Evolutionary conservation across 2,113 vertebrate genomes (phyloP).

Genomic region (Gopherus flavomarginatus): DNA sequence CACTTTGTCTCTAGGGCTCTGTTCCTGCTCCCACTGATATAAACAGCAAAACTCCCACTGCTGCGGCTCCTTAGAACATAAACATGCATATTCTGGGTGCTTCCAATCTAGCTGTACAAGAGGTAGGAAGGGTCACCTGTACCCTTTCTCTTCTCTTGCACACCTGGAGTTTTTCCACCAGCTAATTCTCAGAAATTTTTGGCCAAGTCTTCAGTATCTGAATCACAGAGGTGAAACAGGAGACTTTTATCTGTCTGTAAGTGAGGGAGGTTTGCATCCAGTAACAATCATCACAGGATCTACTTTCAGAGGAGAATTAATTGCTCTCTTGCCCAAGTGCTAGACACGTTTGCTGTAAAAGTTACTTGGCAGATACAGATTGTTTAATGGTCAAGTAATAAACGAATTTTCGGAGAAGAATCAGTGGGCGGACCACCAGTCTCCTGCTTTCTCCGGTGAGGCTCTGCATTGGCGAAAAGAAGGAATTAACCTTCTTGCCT

Average conservation of each 20-base stretch:
- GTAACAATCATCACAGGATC: constrained; percentile 72
- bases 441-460: constrained; percentile 9
- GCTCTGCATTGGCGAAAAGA: background rate
- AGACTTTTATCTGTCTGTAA: constrained; percentile 42
- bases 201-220: constrained; percentile 17
- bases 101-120: background rate
- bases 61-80: fast-evolving
- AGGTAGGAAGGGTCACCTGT: background rate
- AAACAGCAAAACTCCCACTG: background rate
- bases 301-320: constrained; percentile 60
- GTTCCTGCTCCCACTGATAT: background rate
- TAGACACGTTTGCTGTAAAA: constrained; percentile 70
- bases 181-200: background rate
- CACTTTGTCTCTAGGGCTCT: background rate
- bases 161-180: background rate
- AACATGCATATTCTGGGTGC: background rate
- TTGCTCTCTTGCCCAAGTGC: constrained; percentile 62
- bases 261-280: constrained; percentile 48
- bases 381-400: constrained; percentile 62
- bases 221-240: constrained; percentile 20
- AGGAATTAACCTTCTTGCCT: background rate
- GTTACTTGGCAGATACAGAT: constrained; percentile 65
- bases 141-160: background rate
- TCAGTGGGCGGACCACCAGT: background rate
- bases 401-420: constrained; percentile 60